Conservation (phyloP, 2,888 invertebrate species). For the Cybosia mesomella region DNA sequence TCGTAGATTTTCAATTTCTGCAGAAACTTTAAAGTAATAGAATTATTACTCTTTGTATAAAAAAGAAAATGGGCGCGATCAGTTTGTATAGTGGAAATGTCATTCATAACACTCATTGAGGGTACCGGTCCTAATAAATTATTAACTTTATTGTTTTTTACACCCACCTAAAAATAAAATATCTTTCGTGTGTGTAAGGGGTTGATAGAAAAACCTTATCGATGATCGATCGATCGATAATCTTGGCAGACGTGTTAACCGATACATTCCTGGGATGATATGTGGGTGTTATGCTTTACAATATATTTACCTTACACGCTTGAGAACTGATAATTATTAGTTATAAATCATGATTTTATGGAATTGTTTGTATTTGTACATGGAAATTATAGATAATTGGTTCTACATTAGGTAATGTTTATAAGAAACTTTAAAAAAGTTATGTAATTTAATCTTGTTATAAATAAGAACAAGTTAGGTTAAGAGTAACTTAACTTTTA, state of each 20-base stretch:
- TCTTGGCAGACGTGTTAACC: slow-evolving; percentile 23
- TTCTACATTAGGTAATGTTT: neutral
- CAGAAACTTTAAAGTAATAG: neutral
- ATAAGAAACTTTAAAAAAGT: too few species aligned
- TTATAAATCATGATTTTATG: slow-evolving; percentile 12
- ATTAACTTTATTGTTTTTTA: slow-evolving; percentile 17
- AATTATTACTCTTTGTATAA: neutral
- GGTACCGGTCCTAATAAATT: slow-evolving; percentile 13
- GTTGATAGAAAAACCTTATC: slow-evolving; percentile 19
- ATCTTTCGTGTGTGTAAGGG: slow-evolving; percentile 10
- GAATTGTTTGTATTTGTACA: neutral
- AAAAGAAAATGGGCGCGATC: neutral
- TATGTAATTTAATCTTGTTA: too few species aligned
- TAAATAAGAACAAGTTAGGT: too few species aligned
- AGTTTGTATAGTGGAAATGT: neutral
- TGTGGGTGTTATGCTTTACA: slow-evolving; percentile 20
- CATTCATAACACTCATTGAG: slow-evolving; percentile 15
- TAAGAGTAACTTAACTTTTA: too few species aligned
- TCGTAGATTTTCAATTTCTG: neutral
- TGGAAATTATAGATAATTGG: neutral
- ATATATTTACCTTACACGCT: slow-evolving; percentile 13
- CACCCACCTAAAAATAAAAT: slow-evolving; percentile 22
- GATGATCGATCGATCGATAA: slow-evolving; percentile 26
- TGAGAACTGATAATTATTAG: slow-evolving; percentile 10
- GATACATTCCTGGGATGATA: slow-evolving; percentile 23